Evolutionary conservation across 2,888 invertebrate genomes (phyloP).

Genomic region (Scaptomyza parva): DNA sequence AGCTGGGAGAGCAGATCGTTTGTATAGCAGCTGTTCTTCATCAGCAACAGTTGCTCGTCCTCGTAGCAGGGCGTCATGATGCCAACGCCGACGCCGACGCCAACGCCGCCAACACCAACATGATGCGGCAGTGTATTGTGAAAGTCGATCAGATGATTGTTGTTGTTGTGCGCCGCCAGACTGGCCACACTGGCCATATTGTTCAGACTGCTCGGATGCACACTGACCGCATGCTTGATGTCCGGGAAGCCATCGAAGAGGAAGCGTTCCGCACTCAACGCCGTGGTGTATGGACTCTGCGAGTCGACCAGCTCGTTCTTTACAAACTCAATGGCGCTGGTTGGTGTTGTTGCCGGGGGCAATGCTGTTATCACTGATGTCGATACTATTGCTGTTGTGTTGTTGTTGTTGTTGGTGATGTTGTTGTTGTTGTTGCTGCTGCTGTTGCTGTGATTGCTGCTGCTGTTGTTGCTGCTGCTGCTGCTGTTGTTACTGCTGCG

Average conservation of each 20-base stretch:
- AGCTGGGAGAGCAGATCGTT: conserved; percentile 83
- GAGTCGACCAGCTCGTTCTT: conserved; percentile 84
- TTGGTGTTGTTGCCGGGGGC: conserved; percentile 67
- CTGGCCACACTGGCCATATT: conserved; percentile 67
- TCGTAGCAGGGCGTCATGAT: conserved; percentile 81
- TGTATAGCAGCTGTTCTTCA: conserved; percentile 81
- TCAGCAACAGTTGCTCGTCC: conserved; percentile 79
- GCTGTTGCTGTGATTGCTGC: conserved; percentile 27
- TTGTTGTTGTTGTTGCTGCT: conserved; percentile 27
- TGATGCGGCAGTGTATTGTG: conserved; percentile 56
- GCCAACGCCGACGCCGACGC: conserved; percentile 58
- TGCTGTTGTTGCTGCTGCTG: conserved; percentile 32
- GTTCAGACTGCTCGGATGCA: conserved; percentile 73
- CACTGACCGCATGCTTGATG: conserved; percentile 82
- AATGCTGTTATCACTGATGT: conserved; percentile 4
- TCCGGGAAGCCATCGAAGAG: conserved; percentile 84
- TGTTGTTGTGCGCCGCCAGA: conserved; percentile 58
- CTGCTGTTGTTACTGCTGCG: conserved; percentile 2
- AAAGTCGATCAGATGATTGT: conserved; percentile 72
- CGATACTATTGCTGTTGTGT: conserved; percentile 19
- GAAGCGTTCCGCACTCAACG: conserved; percentile 84
- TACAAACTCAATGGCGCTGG: conserved; percentile 83
- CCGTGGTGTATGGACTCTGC: conserved; percentile 84
- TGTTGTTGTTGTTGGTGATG: conserved; percentile 13
- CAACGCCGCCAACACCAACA: conserved; percentile 48